A percentile compares a stretch with the other conserved stretches of the same genome.
Evolutionary conservation across 2,888 invertebrate species (phyloP).

Genomic region (Allacma fusca): DNA sequence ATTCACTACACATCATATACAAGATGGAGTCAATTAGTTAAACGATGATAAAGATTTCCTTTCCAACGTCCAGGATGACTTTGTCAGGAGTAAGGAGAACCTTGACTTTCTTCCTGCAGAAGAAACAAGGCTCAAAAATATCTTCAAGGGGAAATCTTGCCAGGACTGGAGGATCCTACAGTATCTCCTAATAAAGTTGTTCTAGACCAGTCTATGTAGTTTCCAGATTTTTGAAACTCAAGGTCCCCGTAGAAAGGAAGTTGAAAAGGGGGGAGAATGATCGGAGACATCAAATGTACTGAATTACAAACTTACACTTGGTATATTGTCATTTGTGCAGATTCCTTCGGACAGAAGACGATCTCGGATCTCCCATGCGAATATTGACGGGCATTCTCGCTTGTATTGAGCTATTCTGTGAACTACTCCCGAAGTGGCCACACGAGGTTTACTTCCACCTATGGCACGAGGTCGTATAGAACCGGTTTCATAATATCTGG

Average conservation of each 20-base stretch:
- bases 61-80: too few relatives aligned
- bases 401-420: slow-evolving; percentile 96
- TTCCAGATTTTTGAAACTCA: too few relatives aligned
- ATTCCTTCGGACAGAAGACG: slow-evolving; percentile 91
- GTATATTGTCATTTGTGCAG: slow-evolving; percentile 97
- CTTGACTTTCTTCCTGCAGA: too few relatives aligned
- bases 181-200: too few relatives aligned
- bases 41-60: background rate
- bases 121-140: too few relatives aligned
- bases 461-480: slow-evolving; percentile 97
- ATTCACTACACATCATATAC: background rate
- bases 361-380: slow-evolving; percentile 98
- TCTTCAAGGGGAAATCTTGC: too few relatives aligned
- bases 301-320: slow-evolving; percentile 81
- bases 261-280: too few relatives aligned
- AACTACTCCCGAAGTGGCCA: slow-evolving; percentile 92
- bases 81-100: background rate
- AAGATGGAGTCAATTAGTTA: slow-evolving; percentile 16
- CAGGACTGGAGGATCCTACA: too few relatives aligned
- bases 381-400: slow-evolving; percentile 96
- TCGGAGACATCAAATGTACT: too few relatives aligned
- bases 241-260: too few relatives aligned
- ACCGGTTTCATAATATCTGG: slow-evolving; percentile 96
- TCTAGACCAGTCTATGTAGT: too few relatives aligned
- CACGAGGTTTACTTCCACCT: slow-evolving; percentile 95